Base-by-base conservation (phyloP, 2,888 invertebrate species). In the Acronicta psi region DNA sequence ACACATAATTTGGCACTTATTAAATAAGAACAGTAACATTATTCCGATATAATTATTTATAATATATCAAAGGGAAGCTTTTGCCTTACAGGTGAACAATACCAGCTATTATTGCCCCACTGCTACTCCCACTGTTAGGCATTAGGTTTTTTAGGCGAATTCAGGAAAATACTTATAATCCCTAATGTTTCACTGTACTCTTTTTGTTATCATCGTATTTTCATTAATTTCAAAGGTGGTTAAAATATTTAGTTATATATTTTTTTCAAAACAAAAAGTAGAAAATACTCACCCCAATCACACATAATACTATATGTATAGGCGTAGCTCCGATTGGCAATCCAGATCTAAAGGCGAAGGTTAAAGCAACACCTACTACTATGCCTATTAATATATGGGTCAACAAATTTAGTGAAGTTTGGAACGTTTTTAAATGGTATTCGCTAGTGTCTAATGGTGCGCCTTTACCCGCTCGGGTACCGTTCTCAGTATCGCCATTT, bases 211-310 rank as follows among this genome's bases (percentile, higher is more conserved):
- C 6, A 23, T 23, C 6, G 7, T 7, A 23, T 23, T 2, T 23
- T 7, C 7, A 5, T 23, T 1, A 23, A 5, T 7, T 23, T 23
- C 1, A 23, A 23, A 7, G 1, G 23, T 23, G 23, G 8, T 25
- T 2, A 25, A 7, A 7, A 10, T 7, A 10, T 9, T 10, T 25
- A 25, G 10, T 23, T 7, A 23, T 4, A 4, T 7, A 7, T 23
- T 11, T 29, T 29, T 29, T 29, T 3, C 2, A 11, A 11, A 2
- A 29, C 45, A 8, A 41, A 62, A 46, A 20, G 38, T 45, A 37
- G 40, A 36, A 44, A 9, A 20, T 2, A 87, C 93, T 90, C 70
- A 93, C 93, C 79, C 93, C 93, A 49, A 89, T 57, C 13, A 91
- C 90, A 73, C 92, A 92, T 44, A 92, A 67, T 5, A 88, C 59